Base-by-base conservation (phyloP, 1,140 invertebrate species). In the Paraescarpia echinospica region DNA sequence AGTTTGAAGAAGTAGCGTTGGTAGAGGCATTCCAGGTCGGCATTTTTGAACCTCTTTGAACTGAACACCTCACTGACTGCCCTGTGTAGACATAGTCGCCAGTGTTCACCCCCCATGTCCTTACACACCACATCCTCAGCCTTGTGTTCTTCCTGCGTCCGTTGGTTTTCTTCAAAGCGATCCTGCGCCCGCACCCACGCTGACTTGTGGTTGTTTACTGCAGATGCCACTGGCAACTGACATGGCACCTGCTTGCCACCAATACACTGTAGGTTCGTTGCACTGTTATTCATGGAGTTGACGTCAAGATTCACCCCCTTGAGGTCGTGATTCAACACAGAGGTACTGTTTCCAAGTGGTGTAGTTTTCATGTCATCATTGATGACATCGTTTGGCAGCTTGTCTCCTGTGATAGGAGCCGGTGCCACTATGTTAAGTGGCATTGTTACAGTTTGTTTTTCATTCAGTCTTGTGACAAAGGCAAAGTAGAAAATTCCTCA, bases 1-100 rank as follows among this genome's bases (percentile, higher is more conserved):
- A 98, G 98, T 93, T 98, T 97, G 92, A 99, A 97, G 95, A 99
- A 98, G 96, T 99, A 99, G 89, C 98, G 97, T 96, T 99, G 98
- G 96, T 98, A 99, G 90, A 99, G 96, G 97, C 97, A 97, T 96
- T 98, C 98, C 94, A 98, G 92, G 89, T 95, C 94, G 22, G 92
- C 90, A 33, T 95, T 94, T 88, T 94, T 94, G 93, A 96, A 96
- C 35, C 93, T 93, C 92, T 95, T 95, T 2, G 95, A 95, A 90
- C 90, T 92, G 92, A 95, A 95, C 8, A 95, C 91, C 90, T 93
- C 34, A 12, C 34, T 51, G 48, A 92, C 48, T 18, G 34, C 41
- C 12, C 91, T 14, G 12, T 31, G 14, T 27, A 48, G n/a, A 22
- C 91, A 14, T 14, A 34, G 27, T 51, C 33, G 9, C 90, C 90